Conservation (phyloP, 2,888 invertebrate genomes). For the Girardia tigrina region DNA sequence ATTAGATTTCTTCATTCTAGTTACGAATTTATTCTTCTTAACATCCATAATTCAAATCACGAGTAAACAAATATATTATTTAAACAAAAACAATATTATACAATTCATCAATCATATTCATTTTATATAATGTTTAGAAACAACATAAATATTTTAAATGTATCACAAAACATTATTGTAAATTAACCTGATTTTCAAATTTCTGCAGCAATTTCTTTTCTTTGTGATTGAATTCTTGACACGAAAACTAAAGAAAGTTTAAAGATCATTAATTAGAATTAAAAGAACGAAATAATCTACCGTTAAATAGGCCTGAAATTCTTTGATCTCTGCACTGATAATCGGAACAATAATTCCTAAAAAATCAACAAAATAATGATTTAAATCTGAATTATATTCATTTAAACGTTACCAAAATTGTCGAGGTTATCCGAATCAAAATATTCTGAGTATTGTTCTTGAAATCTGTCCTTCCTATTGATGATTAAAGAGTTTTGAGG, state of each 20-base stretch:
- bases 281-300: not conserved
- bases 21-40: too few relatives aligned
- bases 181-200: conserved; percentile 5
- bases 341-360: not conserved
- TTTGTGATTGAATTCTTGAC: not conserved
- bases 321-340: not conserved
- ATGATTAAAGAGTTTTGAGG: not conserved
- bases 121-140: too few relatives aligned
- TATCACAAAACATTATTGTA: too few relatives aligned
- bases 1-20: too few relatives aligned
- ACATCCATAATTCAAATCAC: not conserved
- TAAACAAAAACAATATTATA: not conserved
- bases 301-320: not conserved
- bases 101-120: too few relatives aligned
- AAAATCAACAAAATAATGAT: too few relatives aligned
- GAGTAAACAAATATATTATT: not conserved
- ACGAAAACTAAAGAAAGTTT: not conserved
- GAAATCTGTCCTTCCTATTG: not conserved
- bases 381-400: too few relatives aligned
- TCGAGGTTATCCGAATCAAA: not conserved
- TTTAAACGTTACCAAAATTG: not conserved
- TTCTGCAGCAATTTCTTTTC: conserved; percentile 9
- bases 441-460: not conserved
- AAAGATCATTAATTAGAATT: not conserved
- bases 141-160: too few relatives aligned